Percentiles rank a stretch among this genome's conserved stretches.
phyloP scores from a whole-genome alignment of 1,140 invertebrate genomes.

The Microplitis mediator region DNA sequence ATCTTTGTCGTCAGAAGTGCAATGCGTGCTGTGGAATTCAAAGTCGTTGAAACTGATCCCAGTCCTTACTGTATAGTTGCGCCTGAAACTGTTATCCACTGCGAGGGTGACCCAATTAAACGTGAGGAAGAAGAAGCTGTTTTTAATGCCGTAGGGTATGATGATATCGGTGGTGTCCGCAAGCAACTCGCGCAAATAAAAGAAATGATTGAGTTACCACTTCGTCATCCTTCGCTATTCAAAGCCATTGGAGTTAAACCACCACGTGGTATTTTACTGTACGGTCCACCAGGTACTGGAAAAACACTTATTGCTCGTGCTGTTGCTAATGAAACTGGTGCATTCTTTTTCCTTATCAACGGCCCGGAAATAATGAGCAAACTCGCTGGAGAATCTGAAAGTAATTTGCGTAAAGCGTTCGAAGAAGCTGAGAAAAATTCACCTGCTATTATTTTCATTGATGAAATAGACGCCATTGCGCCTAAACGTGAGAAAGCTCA shows the following conservation, averaged over 20 bases:
- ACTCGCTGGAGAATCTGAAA: slow-evolving; percentile 97
- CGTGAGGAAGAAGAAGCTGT: slow-evolving; percentile 98
- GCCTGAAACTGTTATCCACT: slow-evolving; percentile 98
- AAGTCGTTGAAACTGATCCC: slow-evolving; percentile 98
- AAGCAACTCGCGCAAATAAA: slow-evolving; percentile 99
- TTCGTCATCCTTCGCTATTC: slow-evolving; percentile 97
- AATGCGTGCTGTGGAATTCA: slow-evolving; percentile 99
- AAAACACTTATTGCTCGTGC: slow-evolving; percentile 98
- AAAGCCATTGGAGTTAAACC: slow-evolving; percentile 96
- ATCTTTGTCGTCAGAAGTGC: slow-evolving; percentile 97
- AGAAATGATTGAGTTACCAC: slow-evolving; percentile 99
- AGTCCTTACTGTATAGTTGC: slow-evolving; percentile 98
- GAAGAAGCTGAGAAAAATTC: slow-evolving; percentile 99
- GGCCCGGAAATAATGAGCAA: slow-evolving; percentile 99
- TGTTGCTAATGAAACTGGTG: slow-evolving; percentile 99
- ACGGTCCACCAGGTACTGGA: slow-evolving; percentile 95
- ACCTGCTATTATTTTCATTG: slow-evolving; percentile 99
- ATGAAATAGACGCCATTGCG: slow-evolving; percentile 99
- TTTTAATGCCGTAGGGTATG: slow-evolving; percentile 97
- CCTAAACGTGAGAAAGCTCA: slow-evolving; percentile 99
- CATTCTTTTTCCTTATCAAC: slow-evolving; percentile 99
- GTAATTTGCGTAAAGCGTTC: slow-evolving; percentile 96
- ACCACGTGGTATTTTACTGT: slow-evolving; percentile 94
- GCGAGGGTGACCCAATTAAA: slow-evolving; percentile 98
- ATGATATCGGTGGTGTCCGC: slow-evolving; percentile 98